Evolutionary conservation across 1,140 invertebrate species (phyloP), one percentile per base, ranked within the genome.

Genomic region (Chrysoperla carnea): DNA sequence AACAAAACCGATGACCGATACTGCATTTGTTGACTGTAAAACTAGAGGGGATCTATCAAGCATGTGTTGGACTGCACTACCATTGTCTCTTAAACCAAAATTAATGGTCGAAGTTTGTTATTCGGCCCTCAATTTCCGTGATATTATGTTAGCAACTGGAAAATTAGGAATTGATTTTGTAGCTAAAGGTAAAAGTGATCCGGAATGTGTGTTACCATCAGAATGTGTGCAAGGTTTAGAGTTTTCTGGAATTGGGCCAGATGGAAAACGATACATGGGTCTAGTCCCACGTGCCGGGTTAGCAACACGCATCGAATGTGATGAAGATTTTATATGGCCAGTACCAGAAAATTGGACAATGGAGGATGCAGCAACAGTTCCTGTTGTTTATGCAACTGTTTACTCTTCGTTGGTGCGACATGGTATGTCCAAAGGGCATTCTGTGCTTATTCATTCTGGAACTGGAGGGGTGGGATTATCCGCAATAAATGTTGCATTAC

Each of bases 401-500:
- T 23, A 23, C 17, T 23, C 17, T 23, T 23, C 17, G 17, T 23
- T 23, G 17, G 17, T 23, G 17, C 2, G 5, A 23, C 17, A 42
- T 23, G 17, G 17, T 23, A 3, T 23, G 5, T 23, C 17, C 5
- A 66, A 65, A 40, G 75, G 74, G 1, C 75, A 84, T 33, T 69
- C 58, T 14, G 51, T 87, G 11, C 57, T 87, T 8, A 83, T 87
- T 46, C 83, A 87, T 51, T 73, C 78, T n/a, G 83, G 81, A 8
- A 64, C 57, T 48, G 82, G 84, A 40, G 84, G 81, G 28, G 73
- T 87, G 23, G 84, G 84, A 11, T 81, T 82, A 62, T 81, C 83
- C 9, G 82, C 84, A 2, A 86, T 88, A 38, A 62, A 66, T 37
- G 59, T 86, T 29, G 78, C 79, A 1, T 59, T 83, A 0, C 54